Evolutionary conservation across 2,888 invertebrate genomes (phyloP).

Genomic region (Apotomis capreana): DNA sequence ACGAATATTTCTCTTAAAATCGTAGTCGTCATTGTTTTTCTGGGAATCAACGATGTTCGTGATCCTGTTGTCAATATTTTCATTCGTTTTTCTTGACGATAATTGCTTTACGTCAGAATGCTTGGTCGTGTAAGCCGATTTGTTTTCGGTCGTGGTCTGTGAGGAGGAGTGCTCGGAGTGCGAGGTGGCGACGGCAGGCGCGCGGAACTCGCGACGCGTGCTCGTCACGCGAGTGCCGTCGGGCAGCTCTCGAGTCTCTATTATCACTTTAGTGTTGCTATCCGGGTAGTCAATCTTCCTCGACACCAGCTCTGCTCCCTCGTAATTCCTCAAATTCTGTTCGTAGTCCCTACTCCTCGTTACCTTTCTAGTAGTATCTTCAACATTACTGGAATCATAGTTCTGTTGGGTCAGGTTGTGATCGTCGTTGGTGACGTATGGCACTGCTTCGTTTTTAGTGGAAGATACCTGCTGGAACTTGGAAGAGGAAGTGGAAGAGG

Average conservation of each 20-base stretch:
- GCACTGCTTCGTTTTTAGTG: constrained; percentile 66
- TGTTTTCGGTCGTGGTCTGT: constrained; percentile 62
- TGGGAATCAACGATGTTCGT: constrained; percentile 69
- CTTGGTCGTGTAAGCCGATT: constrained; percentile 59
- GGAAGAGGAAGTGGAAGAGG: constrained; percentile 67
- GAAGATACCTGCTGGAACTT: constrained; percentile 69
- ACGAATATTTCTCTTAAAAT: constrained; percentile 59
- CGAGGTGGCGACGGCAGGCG: constrained; percentile 62
- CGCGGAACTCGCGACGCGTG: constrained; percentile 85
- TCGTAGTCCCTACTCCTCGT: constrained; percentile 59
- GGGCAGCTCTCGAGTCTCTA: constrained; percentile 86
- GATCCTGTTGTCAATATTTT: constrained; percentile 53
- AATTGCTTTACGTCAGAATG: constrained; percentile 62
- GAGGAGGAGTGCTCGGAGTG: constrained; percentile 66
- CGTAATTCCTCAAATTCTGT: constrained; percentile 56
- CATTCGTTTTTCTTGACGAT: constrained; percentile 57
- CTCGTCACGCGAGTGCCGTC: constrained; percentile 88
- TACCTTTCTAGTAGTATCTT: constrained; percentile 51
- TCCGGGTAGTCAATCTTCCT: constrained; percentile 85
- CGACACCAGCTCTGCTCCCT: constrained; percentile 79
- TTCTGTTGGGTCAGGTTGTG: constrained; percentile 56
- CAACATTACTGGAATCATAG: constrained; percentile 59
- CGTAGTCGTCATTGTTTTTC: constrained; percentile 65
- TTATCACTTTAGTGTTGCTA: constrained; percentile 86
- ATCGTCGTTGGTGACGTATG: constrained; percentile 62